Percentiles rank a stretch among this genome's conserved stretches.
phyloP scores from a whole-genome alignment of 2,113 vertebrate species.

The Seriola aureovittata region DNA sequence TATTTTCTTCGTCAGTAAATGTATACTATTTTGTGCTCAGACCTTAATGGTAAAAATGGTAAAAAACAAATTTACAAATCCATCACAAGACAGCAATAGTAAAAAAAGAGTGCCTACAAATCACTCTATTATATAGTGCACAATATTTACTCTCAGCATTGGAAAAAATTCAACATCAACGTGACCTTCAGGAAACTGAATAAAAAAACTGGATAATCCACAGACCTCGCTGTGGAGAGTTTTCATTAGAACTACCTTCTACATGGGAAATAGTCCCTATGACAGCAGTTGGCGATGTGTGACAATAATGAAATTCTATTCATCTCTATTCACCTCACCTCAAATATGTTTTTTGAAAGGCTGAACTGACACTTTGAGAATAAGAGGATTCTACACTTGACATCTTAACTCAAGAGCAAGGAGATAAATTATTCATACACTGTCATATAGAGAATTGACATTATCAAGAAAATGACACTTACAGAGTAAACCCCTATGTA shows the following conservation, averaged over 20 bases:
- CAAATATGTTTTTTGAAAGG: background rate
- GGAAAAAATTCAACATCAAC: background rate
- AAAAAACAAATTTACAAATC: too few species aligned
- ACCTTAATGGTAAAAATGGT: too few species aligned
- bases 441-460: background rate
- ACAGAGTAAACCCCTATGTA: too few species aligned
- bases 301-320: conserved; percentile 23
- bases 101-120: too few species aligned
- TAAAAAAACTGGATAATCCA: background rate
- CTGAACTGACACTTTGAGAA: background rate
- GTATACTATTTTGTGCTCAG: background rate
- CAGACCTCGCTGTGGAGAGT: background rate
- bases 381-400: background rate
- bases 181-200: background rate
- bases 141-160: too few species aligned
- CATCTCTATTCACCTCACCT: background rate
- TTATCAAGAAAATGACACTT: conserved; percentile 2
- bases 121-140: too few species aligned
- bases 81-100: background rate
- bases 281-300: conserved; percentile 14
- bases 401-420: background rate
- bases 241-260: background rate
- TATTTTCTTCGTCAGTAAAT: too few species aligned
- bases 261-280: background rate
- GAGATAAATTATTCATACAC: background rate